These are phyloP conservation scores for Phyto melanocephala DNA, from an alignment of 2,888 invertebrate species.

Conservation along the genomic window DNA sequence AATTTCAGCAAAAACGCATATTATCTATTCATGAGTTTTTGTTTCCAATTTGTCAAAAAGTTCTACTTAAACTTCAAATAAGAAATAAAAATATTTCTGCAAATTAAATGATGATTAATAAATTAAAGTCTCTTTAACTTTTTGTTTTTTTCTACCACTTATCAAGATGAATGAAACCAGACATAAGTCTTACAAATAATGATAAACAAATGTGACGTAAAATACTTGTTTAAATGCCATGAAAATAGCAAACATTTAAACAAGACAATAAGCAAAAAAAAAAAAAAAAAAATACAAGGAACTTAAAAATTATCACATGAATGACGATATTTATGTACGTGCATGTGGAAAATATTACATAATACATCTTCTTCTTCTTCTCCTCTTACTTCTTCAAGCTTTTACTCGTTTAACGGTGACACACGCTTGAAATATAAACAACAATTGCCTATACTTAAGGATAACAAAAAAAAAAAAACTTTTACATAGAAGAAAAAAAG, in stretches of 20 bases:
- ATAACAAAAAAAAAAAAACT: background rate
- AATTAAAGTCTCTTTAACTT: background rate
- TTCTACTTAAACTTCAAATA: no score
- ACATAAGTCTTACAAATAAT: constrained; percentile 11
- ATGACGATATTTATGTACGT: constrained; percentile 32
- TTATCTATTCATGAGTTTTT: no score
- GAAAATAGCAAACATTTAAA: background rate
- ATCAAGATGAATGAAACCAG: background rate
- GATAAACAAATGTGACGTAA: constrained; percentile 44
- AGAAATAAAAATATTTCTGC: background rate
- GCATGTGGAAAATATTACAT: constrained; percentile 42
- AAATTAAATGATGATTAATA: background rate
- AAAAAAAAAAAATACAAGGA: background rate
- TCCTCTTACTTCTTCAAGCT: constrained; percentile 4
- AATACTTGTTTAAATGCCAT: constrained; percentile 32
- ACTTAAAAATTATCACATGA: constrained; percentile 36
- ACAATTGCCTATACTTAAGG: background rate
- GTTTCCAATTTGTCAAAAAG: no score
- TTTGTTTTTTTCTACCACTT: background rate
- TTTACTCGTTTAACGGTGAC: background rate
- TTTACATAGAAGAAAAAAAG: constrained; percentile 6
- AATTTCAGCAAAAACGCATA: no score
- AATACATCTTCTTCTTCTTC: background rate
- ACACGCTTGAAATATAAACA: background rate
- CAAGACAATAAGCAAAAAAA: background rate